Evolutionary conservation across 2,888 invertebrate genomes (phyloP).

Genomic region (Andrena praecox): DNA sequence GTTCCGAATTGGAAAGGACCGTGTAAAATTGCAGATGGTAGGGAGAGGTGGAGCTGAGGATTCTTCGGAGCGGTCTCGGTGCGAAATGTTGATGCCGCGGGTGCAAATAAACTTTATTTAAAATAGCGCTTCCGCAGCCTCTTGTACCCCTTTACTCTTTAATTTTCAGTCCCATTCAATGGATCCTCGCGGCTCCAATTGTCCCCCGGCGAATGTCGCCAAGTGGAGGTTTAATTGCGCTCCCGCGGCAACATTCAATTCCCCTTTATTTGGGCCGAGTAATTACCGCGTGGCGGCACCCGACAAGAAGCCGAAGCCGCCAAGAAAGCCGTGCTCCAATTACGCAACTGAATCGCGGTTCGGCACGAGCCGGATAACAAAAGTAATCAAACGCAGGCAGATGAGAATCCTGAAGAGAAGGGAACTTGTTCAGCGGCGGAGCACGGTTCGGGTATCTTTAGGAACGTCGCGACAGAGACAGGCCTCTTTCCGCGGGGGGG

Average conservation of each 20-base stretch:
- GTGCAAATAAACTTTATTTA: conserved; percentile 49
- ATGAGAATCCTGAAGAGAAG: conserved; percentile 12
- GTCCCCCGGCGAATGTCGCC: background rate
- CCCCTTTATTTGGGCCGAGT: background rate
- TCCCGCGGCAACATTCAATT: conserved; percentile 9
- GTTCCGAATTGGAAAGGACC: background rate
- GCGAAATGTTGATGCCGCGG: background rate
- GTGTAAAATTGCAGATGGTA: background rate
- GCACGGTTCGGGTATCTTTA: conserved; percentile 17
- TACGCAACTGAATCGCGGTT: conserved; percentile 20
- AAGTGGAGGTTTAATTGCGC: conserved; percentile 14
- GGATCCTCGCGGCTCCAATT: background rate
- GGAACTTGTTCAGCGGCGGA: conserved; percentile 24
- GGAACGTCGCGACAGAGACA: conserved; percentile 12
- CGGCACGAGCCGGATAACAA: conserved; percentile 9
- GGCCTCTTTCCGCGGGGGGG: background rate
- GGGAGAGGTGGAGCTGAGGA: background rate
- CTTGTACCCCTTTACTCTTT: background rate
- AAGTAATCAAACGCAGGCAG: conserved; percentile 31
- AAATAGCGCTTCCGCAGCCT: conserved; percentile 3
- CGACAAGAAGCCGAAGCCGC: background rate
- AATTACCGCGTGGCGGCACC: background rate
- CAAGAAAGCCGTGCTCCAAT: conserved; percentile 20
- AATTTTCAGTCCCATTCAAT: background rate
- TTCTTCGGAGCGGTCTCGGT: background rate